phyloP scores from a whole-genome alignment of 2,888 invertebrate species.

The Xiphydria camelus region DNA sequence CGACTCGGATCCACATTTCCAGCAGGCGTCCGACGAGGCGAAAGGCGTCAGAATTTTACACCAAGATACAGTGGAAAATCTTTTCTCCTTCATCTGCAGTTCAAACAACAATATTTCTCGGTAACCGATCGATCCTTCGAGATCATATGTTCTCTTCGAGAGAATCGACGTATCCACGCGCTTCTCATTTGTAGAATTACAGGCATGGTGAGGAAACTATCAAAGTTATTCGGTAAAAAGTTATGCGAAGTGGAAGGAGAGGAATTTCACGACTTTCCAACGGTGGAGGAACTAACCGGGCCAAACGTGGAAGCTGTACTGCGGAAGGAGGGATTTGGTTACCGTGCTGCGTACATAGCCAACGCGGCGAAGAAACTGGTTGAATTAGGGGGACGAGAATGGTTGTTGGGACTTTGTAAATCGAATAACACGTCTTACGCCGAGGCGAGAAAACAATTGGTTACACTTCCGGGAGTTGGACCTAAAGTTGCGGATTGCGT shows the following conservation, averaged over 20 bases:
- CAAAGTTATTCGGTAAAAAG: slow-evolving; percentile 76
- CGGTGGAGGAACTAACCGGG: slow-evolving; percentile 65
- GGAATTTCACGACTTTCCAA: slow-evolving; percentile 80
- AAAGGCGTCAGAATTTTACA: slow-evolving; percentile 87
- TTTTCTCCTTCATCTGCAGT: slow-evolving; percentile 96
- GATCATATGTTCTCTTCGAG: slow-evolving; percentile 5
- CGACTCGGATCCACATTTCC: slow-evolving; percentile 73
- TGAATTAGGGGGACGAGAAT: slow-evolving; percentile 69
- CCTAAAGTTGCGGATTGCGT: slow-evolving; percentile 98
- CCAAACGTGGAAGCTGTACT: slow-evolving; percentile 72
- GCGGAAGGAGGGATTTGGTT: slow-evolving; percentile 78
- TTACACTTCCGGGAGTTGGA: slow-evolving; percentile 86
- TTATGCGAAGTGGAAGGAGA: slow-evolving; percentile 70
- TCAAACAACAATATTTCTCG: slow-evolving; percentile 94
- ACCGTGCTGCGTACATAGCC: slow-evolving; percentile 85
- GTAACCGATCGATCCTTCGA: slow-evolving; percentile 56
- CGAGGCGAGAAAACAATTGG: slow-evolving; percentile 73
- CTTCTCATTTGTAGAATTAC: slow-evolving; percentile 70
- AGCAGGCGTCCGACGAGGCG: slow-evolving; percentile 68
- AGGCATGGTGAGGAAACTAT: slow-evolving; percentile 88
- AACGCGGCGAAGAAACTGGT: slow-evolving; percentile 73
- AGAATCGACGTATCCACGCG: no score
- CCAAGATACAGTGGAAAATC: slow-evolving; percentile 90
- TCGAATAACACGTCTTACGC: slow-evolving; percentile 67
- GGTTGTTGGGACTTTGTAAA: slow-evolving; percentile 69